Evolutionary conservation across 1,140 invertebrate genomes (phyloP), one percentile per base, ranked within the genome.

Genomic region (Pygmarrhopalites habei): DNA sequence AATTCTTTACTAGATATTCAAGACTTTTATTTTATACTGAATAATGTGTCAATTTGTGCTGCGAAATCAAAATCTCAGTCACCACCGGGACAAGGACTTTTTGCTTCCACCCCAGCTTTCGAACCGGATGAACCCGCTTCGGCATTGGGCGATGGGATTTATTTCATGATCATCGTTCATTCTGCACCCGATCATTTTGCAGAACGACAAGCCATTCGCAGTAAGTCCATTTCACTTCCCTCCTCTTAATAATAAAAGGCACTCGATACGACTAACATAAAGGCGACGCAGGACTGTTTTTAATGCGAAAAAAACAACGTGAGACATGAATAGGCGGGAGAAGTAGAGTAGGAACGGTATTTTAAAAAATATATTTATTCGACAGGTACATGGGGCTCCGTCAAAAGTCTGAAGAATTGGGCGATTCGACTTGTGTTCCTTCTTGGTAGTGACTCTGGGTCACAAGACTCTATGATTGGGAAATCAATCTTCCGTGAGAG

Each of bases 131-230:
- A 35, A 35, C 32, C 32, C 15, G 30, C 29, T 19, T 19, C 7
- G 5, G 25, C 51, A n/a, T 12, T 26, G 14, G 53, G 39, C 19
- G 41, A 64, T 25, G 60, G 51, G n/a, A 60, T 71, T 44, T 71
- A 68, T 46, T 71, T 71, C 43, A 63, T 71, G 63, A 66, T 68
- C 28, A 17, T 71, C 12, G 66, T 79, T 17, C 77, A 79, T 66
- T 77, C 76, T 28, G 71, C 74, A 7, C 75, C 75, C 7, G 69
- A 70, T 28, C 73, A 79, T 63, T 77, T 78, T 66, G 58, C 64
- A 10, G 73, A 75, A 53, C 68, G 77, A 1, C 66, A 73, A 47
- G 70, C 73, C 32, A 75, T 79, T 25, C 71, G 77, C 53, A 68
- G 5, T 35, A 35, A 35, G 32, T 7, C 32, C 5, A 5, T 7